Evolutionary conservation across 1,140 invertebrate species (phyloP).

Genomic region (Mamestra configurata): DNA sequence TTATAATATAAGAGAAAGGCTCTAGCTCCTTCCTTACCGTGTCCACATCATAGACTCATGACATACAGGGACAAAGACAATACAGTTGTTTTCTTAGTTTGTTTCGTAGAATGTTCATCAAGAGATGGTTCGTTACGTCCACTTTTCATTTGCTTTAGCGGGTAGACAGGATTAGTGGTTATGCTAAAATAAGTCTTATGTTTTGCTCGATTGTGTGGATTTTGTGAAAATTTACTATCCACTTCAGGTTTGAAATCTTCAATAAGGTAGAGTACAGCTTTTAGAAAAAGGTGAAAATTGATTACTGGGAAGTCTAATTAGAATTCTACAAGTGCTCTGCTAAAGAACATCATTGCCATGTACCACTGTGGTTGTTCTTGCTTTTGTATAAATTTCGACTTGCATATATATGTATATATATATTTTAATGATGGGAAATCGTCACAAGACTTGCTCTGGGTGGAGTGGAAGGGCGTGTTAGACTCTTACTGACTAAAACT

Average conservation of each 20-base stretch:
- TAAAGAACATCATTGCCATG: no score
- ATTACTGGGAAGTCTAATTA: no score
- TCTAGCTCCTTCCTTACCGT: slow-evolving; percentile 53
- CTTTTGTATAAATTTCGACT: no score
- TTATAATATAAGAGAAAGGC: neutral
- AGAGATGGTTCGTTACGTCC: slow-evolving; percentile 44
- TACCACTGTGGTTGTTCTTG: neutral
- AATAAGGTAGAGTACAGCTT: neutral
- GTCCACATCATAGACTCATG: slow-evolving; percentile 64
- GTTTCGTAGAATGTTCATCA: slow-evolving; percentile 19
- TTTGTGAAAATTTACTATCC: neutral
- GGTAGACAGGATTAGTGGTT: slow-evolving; percentile 20
- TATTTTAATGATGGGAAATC: no score
- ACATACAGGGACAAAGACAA: slow-evolving; percentile 85
- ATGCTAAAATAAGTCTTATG: slow-evolving; percentile 43
- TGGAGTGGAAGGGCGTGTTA: no score
- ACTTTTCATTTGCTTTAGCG: slow-evolving; percentile 43
- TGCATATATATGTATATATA: no score
- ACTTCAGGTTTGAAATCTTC: neutral
- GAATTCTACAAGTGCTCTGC: no score
- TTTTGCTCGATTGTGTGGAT: slow-evolving; percentile 9
- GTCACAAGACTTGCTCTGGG: no score
- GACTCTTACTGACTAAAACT: no score
- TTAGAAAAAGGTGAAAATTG: no score
- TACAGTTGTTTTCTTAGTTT: slow-evolving; percentile 61